These are phyloP conservation scores for Drosophila triauraria DNA, from an alignment of 1,140 invertebrate species.

Conservation along the genomic window DNA sequence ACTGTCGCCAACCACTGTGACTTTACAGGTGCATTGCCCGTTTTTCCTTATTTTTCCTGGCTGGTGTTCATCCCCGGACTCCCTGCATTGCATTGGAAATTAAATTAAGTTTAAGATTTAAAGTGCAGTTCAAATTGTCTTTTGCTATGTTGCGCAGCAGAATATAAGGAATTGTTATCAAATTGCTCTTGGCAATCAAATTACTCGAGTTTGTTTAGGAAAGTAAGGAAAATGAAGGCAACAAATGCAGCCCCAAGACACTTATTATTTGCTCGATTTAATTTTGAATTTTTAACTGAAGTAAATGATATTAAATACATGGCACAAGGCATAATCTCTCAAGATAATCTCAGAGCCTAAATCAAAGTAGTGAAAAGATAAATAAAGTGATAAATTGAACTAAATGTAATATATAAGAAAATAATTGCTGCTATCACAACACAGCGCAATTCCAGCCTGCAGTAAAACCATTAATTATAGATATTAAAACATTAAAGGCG, in stretches of 20 bases:
- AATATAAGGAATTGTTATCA: constrained; percentile 65
- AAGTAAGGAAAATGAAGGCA: background rate
- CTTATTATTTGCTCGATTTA: background rate
- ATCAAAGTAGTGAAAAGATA: background rate
- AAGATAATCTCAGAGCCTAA: background rate
- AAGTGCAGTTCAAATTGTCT: constrained; percentile 52
- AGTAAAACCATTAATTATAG: constrained; percentile 14
- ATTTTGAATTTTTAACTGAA: background rate
- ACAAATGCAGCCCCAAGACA: background rate
- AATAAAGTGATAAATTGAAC: constrained; percentile 2
- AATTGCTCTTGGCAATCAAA: constrained; percentile 28
- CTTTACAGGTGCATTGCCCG: constrained; percentile 56
- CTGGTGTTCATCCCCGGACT: constrained; percentile 1
- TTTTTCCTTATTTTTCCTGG: constrained; percentile 10
- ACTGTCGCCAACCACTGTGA: constrained; percentile 6
- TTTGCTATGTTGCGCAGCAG: constrained; percentile 27
- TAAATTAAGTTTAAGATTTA: constrained; percentile 73
- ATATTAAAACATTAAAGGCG: constrained; percentile 9
- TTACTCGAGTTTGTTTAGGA: constrained; percentile 1
- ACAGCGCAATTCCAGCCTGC: background rate
- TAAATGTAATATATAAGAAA: background rate
- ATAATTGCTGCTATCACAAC: constrained; percentile 15
- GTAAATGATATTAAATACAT: no score
- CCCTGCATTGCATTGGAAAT: constrained; percentile 61
- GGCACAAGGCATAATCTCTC: no score